Evolutionary conservation across 2,797 vertebrate genomes (phyloP).

Genomic region (Thaleichthys pacificus): DNA sequence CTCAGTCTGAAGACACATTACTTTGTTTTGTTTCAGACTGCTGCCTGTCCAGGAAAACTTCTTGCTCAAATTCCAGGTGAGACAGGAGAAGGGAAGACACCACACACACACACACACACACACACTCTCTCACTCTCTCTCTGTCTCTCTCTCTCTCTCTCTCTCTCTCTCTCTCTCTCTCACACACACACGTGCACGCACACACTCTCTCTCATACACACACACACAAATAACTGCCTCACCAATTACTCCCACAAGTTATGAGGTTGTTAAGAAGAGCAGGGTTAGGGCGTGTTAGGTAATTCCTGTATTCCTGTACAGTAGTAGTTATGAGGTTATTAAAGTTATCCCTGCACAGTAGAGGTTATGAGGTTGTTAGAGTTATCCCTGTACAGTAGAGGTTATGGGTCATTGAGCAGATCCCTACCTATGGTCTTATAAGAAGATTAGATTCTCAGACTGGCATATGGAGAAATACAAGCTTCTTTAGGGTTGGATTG

Average conservation of each 20-base stretch:
- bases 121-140: neutral
- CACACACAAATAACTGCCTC: neutral
- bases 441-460: conserved; percentile 44
- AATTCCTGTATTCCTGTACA: no score
- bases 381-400: no score
- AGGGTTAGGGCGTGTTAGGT: no score
- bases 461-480: conserved; percentile 29
- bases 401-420: neutral
- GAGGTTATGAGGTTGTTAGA: neutral
- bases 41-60: conserved; percentile 95
- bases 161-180: conserved; percentile 3
- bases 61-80: conserved; percentile 92
- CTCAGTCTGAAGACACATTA: conserved; percentile 5
- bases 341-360: neutral
- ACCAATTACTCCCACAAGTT: no score
- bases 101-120: neutral
- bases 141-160: neutral
- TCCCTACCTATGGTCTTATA: conserved; percentile 14
- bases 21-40: conserved; percentile 76
- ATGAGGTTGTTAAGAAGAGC: no score
- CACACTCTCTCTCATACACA: conserved; percentile 7
- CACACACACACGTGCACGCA: neutral
- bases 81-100: neutral
- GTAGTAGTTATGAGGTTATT: no score
- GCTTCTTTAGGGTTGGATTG: neutral